These are phyloP conservation scores for Morpho helenor DNA, from an alignment of 2,888 invertebrate species.

Conservation along the genomic window DNA sequence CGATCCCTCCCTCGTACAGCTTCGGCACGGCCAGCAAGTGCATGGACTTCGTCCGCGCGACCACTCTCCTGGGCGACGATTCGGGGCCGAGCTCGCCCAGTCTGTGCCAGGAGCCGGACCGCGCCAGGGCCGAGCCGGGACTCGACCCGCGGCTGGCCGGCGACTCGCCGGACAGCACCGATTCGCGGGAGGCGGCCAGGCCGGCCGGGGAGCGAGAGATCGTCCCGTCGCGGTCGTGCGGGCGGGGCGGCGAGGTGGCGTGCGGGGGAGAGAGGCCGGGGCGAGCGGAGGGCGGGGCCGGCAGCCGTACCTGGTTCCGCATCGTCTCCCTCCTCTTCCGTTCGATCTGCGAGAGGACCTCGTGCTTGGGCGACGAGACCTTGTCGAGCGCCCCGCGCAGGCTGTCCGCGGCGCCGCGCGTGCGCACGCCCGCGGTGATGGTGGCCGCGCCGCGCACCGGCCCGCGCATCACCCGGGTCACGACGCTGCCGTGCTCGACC, in stretches of 20 bases:
- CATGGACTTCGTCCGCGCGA: constrained; percentile 84
- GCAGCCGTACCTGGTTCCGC: constrained; percentile 55
- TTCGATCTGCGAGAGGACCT: constrained; percentile 47
- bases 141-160: constrained; percentile 43
- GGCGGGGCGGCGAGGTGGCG: constrained; percentile 81
- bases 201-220: constrained; percentile 64
- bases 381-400: constrained; percentile 80
- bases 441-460: constrained; percentile 87
- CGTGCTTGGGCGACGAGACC: constrained; percentile 52
- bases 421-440: constrained; percentile 77
- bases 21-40: constrained; percentile 87
- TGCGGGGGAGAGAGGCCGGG: constrained; percentile 46
- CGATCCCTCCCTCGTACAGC: constrained; percentile 88
- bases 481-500: constrained; percentile 82
- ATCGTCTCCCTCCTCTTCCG: constrained; percentile 43
- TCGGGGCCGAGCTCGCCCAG: constrained; percentile 69
- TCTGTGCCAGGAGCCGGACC: constrained; percentile 91
- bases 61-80: constrained; percentile 61
- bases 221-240: constrained; percentile 55
- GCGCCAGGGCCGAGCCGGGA: constrained; percentile 70
- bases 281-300: constrained; percentile 36
- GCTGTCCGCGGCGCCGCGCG: constrained; percentile 62
- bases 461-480: constrained; percentile 86
- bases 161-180: constrained; percentile 53
- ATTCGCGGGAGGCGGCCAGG: constrained; percentile 55